These are phyloP conservation scores for Galago senegalensis DNA, from an alignment of 2,797 vertebrate genomes.

Conservation along the genomic window DNA sequence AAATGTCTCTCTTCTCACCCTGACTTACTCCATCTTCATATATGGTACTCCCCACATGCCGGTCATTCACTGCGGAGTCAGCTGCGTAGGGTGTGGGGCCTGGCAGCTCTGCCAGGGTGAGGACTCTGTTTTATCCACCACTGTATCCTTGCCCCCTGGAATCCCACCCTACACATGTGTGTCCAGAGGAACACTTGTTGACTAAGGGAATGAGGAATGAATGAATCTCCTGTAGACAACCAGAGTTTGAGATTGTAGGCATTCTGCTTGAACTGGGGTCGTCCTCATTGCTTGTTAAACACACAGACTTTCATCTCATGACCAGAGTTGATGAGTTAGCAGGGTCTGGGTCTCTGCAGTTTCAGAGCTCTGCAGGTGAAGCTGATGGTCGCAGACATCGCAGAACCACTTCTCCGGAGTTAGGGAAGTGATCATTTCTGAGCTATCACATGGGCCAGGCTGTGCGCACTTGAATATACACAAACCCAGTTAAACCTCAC, in stretches of 20 bases:
- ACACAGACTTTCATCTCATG: too few species aligned
- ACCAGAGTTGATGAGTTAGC: not conserved
- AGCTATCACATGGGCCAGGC: too few species aligned
- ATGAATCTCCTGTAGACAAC: fast-evolving
- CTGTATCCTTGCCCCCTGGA: not conserved
- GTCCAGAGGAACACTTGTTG: not conserved
- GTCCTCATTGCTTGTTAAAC: not conserved
- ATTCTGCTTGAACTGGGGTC: too few species aligned
- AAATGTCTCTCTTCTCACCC: not conserved
- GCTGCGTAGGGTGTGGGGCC: fast-evolving
- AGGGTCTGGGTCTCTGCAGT: not conserved
- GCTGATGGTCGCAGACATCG: not conserved
- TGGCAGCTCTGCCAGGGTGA: fast-evolving
- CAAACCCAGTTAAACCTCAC: not conserved
- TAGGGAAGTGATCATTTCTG: fast-evolving
- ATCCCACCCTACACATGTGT: not conserved
- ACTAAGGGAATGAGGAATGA: not conserved
- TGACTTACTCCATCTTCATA: not conserved
- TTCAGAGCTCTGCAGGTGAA: not conserved
- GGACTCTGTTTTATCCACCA: not conserved
- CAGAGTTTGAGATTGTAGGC: too few species aligned
- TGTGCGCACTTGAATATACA: not conserved
- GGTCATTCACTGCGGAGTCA: not conserved
- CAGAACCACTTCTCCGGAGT: not conserved
- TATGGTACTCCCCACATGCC: not conserved